Evolutionary conservation across 2,888 invertebrate genomes (phyloP), one percentile per base, ranked within the genome.

Genomic region (Pseudococcus viburni): DNA sequence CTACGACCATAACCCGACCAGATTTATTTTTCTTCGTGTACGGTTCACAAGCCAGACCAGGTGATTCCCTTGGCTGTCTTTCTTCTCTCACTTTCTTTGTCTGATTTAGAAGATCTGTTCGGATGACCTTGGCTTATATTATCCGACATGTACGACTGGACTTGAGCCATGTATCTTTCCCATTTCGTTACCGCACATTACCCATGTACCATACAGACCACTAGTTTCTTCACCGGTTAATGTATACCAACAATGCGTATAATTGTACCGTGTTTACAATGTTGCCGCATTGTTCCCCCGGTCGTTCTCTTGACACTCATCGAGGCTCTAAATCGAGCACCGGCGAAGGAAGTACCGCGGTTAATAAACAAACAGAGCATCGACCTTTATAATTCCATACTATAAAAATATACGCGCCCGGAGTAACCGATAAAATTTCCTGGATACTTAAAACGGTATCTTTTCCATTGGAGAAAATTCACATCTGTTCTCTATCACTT

Each of bases 51-150:
- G 5, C 42, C 9, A 2, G n/a, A 22, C 73, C 73, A 73, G 73
- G 73, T 73, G 33, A 33, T 73, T 73, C 73, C 33, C 17, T 2
- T 83, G 12, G 6, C 33, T 7, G 9, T 46, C 77, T 39, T 39
- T 39, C 77, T 39, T 77, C 39, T 39, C 33, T 77, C n/a, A 77
- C 80, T 83, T 46, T 46, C 80, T 46, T 19, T 46, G 46, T 83
- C 39, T 46, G n/a, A 55, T 46, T 46, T 8, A n/a, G 19, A 83
- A 46, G 42, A 83, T 83, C 46, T n/a, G 5, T n/a, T 8, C n/a
- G 42, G 15, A 83, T 83, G 80, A 83, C 80, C 80, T 83, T 83
- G 80, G 80, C 80, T 83, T 83, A 83, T 46, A 83, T 83, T 83
- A 83, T 46, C n/a, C 46, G 42, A 83, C 46, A n/a, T 83, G 11